These are phyloP conservation scores for Hyposmocoma kahamanoa DNA, from an alignment of 1,140 invertebrate genomes.

Conservation along the genomic window DNA sequence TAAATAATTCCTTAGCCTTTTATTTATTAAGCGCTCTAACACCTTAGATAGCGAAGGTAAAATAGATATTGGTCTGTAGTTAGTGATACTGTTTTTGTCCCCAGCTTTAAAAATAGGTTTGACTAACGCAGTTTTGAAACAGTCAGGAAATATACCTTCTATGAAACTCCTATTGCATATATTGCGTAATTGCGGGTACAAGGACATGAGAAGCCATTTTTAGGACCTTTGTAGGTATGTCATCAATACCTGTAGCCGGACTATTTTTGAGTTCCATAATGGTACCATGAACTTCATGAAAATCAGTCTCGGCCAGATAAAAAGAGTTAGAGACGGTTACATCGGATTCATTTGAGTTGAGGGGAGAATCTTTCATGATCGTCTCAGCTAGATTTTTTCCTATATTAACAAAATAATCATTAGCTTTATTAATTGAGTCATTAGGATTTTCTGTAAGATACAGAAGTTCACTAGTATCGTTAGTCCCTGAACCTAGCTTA, in stretches of 20 bases:
- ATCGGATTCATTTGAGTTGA: background rate
- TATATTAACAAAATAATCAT: background rate
- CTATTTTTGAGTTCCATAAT: background rate
- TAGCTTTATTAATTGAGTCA: background rate
- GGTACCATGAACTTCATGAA: background rate
- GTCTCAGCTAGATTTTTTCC: background rate
- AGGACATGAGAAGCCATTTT: background rate
- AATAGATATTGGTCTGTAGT: conserved; percentile 5
- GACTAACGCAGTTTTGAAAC: background rate
- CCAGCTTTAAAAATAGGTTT: background rate
- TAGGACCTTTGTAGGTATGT: background rate
- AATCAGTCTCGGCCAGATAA: background rate
- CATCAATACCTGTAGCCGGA: background rate
- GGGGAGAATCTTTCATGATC: background rate
- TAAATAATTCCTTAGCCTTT: background rate
- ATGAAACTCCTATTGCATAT: background rate
- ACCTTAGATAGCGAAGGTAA: background rate
- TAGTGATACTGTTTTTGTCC: background rate
- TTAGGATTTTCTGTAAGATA: background rate
- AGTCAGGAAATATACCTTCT: background rate
- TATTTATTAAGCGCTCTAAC: conserved; percentile 1
- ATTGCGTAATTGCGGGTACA: background rate
- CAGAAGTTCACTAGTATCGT: background rate
- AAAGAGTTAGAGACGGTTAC: background rate
- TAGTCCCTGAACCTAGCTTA: background rate